Evolutionary conservation across 2,113 vertebrate genomes (phyloP), one percentile per base, ranked within the genome.

Genomic region (Pollimyrus isidori): DNA sequence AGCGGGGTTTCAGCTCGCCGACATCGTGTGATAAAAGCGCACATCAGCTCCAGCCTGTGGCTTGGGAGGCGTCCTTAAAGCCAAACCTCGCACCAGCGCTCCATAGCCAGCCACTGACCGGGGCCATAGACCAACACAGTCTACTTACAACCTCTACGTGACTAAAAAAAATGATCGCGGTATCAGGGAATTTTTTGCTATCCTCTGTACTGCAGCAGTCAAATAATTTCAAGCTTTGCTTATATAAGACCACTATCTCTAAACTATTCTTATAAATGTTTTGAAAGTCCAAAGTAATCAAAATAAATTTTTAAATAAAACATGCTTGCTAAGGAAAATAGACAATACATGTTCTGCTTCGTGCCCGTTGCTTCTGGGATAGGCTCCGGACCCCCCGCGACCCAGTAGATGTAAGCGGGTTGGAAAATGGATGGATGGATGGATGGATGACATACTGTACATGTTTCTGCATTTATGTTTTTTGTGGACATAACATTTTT

Each of bases 11-110:
- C 89, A 88, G 92, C 92, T 94, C 93, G 92, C 93, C 94, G 95
- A 95, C 94, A 93, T 94, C 91, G 91, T 92, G 92, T 95, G 95
- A 95, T 95, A 92, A 95, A 95, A 94, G 94, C 94, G 92, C 92
- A 92, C 92, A 94, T 94, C 95, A 94, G 93, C 93, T 92, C 91
- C 92, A 92, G 92, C 94, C 93, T 86, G 92, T 92, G 90, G 93
- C 94, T 9, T 35, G 4, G 3, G 73, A 39, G 35, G 35, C 7
- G 3, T 52, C 80, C 76, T 85, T 56, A 62, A 58, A 52, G 30
- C 42, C 35, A 89, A 52, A 17, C 39, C 88, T 45, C 2, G 94
- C 93, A 93, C 92, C 93, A 93, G 93, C 92, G 93, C 93, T 94
- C 91, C 7, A 89, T 35, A 85, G 11, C 7, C 11, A 58, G 42